phyloP scores from a whole-genome alignment of 2,888 invertebrate species.

The Drosophila rellima region DNA sequence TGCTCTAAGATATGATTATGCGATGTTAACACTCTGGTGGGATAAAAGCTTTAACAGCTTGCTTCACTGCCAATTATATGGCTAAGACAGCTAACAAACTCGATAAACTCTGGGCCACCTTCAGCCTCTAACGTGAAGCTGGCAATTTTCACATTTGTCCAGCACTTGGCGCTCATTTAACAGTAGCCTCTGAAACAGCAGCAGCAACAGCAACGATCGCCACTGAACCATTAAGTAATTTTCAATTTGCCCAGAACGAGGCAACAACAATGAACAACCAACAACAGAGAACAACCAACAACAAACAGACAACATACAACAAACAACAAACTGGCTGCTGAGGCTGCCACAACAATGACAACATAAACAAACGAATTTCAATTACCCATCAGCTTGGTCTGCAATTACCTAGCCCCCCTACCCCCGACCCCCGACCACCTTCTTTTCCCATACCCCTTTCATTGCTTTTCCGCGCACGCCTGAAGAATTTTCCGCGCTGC shows the following conservation, averaged over 20 bases:
- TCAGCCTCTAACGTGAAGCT: slow-evolving; percentile 6
- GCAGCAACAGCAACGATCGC: slow-evolving; percentile 57
- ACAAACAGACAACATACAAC: slow-evolving; percentile 27
- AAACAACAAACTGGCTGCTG: slow-evolving; percentile 34
- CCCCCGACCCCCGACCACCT: background rate
- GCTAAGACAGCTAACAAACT: slow-evolving; percentile 31
- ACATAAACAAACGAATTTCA: slow-evolving; percentile 81
- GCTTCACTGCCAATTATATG: slow-evolving; percentile 18
- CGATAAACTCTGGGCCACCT: slow-evolving; percentile 28
- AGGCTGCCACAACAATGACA: slow-evolving; percentile 70
- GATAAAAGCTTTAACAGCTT: slow-evolving; percentile 18
- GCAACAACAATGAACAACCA: slow-evolving; percentile 34
- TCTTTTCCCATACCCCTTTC: background rate
- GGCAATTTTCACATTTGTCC: slow-evolving; percentile 73
- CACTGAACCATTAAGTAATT: slow-evolving; percentile 82
- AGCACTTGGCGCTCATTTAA: slow-evolving; percentile 75
- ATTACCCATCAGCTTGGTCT: slow-evolving; percentile 65
- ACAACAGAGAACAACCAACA: slow-evolving; percentile 24
- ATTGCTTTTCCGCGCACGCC: slow-evolving; percentile 20
- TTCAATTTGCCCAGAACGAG: slow-evolving; percentile 68
- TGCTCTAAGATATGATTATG: slow-evolving; percentile 12
- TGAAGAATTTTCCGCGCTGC: slow-evolving; percentile 57
- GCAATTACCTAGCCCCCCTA: slow-evolving; percentile 63
- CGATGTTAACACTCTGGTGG: slow-evolving; percentile 27
- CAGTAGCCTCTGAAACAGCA: slow-evolving; percentile 55